Evolutionary conservation across 2,113 vertebrate genomes (phyloP), one percentile per base, ranked within the genome.

Genomic region (Scomber scombrus): DNA sequence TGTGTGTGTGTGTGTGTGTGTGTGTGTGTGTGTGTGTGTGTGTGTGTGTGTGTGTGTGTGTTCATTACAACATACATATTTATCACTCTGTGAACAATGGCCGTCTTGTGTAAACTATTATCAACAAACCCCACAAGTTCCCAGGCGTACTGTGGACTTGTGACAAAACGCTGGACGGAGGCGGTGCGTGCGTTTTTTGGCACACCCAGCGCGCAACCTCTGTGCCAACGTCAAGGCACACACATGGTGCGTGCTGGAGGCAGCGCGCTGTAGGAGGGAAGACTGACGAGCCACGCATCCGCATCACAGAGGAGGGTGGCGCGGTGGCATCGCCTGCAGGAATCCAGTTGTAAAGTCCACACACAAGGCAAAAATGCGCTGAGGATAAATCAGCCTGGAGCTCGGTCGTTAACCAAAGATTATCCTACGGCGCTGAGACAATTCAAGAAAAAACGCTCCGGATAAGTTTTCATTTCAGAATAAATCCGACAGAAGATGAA

Each of bases 401-500:
- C 23, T 81, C 68, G 11, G 16, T 64, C 10, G 56, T 62, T 66
- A 40, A 82, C 60, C 77, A 82, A 62, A 89, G 70, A 83, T 56
- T 13, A 75, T 18, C 31, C 19, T 1, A 57, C 64, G 54, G 62
- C 74, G 11, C 55, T 10, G 49, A 75, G 6, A 71, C 71, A 43
- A 5, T 76, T 6, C 63, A 55, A 75, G 70, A 46, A 1, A 55
- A 7, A 23, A 29, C 26, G 62, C 60, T 50, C 43, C 23, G 54
- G 78, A 82, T 69, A 91, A 88, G 85, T 91, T 80, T 81, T 56
- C 74, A 62, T 84, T 87, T 68, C 61, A 61, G 56, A 47, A 43
- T 77, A 81, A 65, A 75, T 49, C 73, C 31, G 68, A 56, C 34
- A 13, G 92, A 93, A 91, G 75, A 99, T 99, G 97, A 98, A 95